A percentile compares a stretch with the other conserved stretches of the same genome.
Evolutionary conservation across 2,888 invertebrate species (phyloP).

Genomic region (Pseudococcus viburni): DNA sequence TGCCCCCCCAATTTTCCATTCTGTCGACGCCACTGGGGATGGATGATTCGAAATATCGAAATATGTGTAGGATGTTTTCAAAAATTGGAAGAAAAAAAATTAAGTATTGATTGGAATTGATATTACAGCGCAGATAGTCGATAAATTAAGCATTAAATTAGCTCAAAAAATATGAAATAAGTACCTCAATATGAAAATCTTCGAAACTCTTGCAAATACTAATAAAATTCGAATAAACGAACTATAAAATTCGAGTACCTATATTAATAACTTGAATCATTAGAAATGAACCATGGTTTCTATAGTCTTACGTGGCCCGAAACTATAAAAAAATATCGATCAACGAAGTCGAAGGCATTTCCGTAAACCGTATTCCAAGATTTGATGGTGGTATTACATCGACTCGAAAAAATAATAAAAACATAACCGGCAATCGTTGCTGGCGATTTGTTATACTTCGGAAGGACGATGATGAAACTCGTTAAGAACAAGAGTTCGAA

Average conservation of each 20-base stretch:
- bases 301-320: neutral
- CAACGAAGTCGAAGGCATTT: neutral
- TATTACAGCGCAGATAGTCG: too few relatives aligned
- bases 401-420: constrained; percentile 16
- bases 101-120: too few relatives aligned
- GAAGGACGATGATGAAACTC: neutral
- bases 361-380: neutral
- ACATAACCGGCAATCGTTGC: neutral
- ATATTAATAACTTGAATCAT: neutral
- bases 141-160: too few relatives aligned
- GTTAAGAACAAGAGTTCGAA: neutral
- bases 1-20: too few relatives aligned
- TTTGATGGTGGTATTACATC: neutral
- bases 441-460: constrained; percentile 3
- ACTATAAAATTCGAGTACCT: neutral
- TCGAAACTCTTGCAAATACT: too few relatives aligned
- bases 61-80: too few relatives aligned
- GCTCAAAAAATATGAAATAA: too few relatives aligned
- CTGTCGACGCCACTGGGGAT: too few relatives aligned
- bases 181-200: too few relatives aligned
- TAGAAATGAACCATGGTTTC: neutral
- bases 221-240: too few relatives aligned
- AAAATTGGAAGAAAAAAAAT: too few relatives aligned
- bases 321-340: neutral
- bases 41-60: too few relatives aligned